phyloP scores from a whole-genome alignment of 2,797 vertebrate species.

The Podarcis siculus region DNA sequence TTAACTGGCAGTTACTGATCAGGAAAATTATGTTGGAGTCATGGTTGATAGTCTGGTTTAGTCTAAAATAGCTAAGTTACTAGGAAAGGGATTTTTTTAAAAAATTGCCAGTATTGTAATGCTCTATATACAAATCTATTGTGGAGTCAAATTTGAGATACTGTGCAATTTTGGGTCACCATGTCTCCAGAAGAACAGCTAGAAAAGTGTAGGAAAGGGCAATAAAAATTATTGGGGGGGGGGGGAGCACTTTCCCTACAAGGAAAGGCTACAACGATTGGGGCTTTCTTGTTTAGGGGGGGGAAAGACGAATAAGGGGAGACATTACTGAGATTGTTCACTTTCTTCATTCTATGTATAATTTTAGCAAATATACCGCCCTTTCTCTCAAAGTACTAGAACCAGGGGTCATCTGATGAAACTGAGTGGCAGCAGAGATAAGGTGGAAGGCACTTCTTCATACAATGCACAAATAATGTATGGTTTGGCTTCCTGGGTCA shows the following conservation, averaged over 20 bases:
- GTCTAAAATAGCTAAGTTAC: not conserved
- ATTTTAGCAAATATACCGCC: no score
- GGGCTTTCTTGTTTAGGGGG: not conserved
- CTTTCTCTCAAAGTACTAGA: not conserved
- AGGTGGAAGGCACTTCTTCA: not conserved
- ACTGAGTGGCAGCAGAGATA: not conserved
- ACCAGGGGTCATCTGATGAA: not conserved
- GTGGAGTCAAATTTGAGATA: not conserved
- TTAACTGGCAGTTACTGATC: not conserved
- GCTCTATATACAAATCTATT: not conserved
- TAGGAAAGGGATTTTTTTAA: no score
- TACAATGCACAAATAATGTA: not conserved
- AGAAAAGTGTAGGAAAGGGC: no score
- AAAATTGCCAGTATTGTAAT: not conserved
- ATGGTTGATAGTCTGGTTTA: not conserved
- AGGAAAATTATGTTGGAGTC: not conserved
- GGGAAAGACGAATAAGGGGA: not conserved
- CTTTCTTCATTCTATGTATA: no score
- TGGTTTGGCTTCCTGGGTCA: no score
- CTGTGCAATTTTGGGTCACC: no score
- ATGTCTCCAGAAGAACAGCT: no score
- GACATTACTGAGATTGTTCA: not conserved
- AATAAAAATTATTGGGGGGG: no score
- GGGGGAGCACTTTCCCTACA: no score
- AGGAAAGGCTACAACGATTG: not conserved